Conservation (phyloP, 2,888 invertebrate species). For the Autographa gamma region DNA sequence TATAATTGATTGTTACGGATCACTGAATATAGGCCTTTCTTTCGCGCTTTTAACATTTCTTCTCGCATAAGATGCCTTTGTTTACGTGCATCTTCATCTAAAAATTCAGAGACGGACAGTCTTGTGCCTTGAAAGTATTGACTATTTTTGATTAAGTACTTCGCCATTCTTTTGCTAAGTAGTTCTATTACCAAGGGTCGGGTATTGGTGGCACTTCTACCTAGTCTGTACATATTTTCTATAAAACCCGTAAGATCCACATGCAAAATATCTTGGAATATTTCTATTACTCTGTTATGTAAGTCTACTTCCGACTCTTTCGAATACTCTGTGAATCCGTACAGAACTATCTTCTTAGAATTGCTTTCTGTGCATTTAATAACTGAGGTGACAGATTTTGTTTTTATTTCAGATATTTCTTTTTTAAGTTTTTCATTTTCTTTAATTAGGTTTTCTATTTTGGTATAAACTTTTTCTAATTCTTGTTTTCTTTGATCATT, state of each 20-base stretch:
- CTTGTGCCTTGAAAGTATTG: constrained; percentile 5
- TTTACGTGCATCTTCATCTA: constrained; percentile 1
- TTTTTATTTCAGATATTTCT: too few relatives aligned
- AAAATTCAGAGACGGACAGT: constrained; percentile 6
- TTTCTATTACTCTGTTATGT: background rate
- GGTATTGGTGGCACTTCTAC: constrained; percentile 6
- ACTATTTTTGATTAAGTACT: background rate
- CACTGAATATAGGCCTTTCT: constrained; percentile 9
- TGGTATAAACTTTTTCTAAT: background rate
- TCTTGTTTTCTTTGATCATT: constrained; percentile 3
- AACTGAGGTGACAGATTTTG: background rate
- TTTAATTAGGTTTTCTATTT: background rate
- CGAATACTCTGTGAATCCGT: background rate
- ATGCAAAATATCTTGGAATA: background rate
- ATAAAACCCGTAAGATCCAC: constrained; percentile 3
- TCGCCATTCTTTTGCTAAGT: too few relatives aligned
- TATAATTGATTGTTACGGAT: constrained; percentile 13
- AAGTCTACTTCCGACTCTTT: background rate
- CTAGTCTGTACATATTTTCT: constrained; percentile 10
- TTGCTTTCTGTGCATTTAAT: constrained; percentile 7
- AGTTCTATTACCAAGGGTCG: constrained; percentile 6
- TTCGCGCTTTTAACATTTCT: constrained; percentile 11
- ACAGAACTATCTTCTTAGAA: background rate
- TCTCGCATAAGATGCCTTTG: background rate
- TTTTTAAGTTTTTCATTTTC: too few relatives aligned